Conservation (phyloP, 2,888 invertebrate genomes). For the Romanomermis culicivorax region DNA sequence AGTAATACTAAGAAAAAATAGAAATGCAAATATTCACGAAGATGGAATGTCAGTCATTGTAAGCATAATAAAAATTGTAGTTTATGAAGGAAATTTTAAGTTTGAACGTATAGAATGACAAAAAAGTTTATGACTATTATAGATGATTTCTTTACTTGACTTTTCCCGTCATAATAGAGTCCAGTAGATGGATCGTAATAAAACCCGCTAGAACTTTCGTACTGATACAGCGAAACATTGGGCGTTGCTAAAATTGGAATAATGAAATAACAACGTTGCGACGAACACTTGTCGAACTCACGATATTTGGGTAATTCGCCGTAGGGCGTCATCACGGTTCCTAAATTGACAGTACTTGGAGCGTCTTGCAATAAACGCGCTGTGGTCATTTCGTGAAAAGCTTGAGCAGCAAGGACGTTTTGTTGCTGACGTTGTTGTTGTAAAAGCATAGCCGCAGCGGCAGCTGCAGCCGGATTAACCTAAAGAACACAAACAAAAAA, state of each 20-base stretch:
- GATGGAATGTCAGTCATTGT: too few relatives aligned
- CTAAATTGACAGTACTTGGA: constrained; percentile 10
- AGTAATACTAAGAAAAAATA: constrained; percentile 48
- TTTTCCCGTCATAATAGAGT: constrained; percentile 81
- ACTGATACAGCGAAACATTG: constrained; percentile 71
- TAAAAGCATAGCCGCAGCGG: background rate
- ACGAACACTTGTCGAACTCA: constrained; percentile 11
- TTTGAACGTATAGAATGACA: too few relatives aligned
- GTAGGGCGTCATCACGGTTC: constrained; percentile 15
- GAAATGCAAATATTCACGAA: constrained; percentile 5
- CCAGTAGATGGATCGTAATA: constrained; percentile 81
- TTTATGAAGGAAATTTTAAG: too few relatives aligned
- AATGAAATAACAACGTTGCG: too few relatives aligned
- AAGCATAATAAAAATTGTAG: too few relatives aligned
- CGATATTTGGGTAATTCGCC: constrained; percentile 12
- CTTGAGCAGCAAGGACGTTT: constrained; percentile 9
- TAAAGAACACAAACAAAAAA: too few relatives aligned
- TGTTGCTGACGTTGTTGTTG: constrained; percentile 11
- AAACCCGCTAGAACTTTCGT: constrained; percentile 81
- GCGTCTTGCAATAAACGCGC: constrained; percentile 17
- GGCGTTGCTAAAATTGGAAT: constrained; percentile 37
- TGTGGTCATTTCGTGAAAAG: background rate
- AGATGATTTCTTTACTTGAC: constrained; percentile 43
- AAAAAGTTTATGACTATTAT: too few relatives aligned
- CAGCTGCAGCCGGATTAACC: too few relatives aligned